A percentile compares a stretch with the other conserved stretches of the same genome.
These are phyloP conservation scores for Metallyticus violacea DNA, from an alignment of 2,888 invertebrate species.

Conservation along the genomic window DNA sequence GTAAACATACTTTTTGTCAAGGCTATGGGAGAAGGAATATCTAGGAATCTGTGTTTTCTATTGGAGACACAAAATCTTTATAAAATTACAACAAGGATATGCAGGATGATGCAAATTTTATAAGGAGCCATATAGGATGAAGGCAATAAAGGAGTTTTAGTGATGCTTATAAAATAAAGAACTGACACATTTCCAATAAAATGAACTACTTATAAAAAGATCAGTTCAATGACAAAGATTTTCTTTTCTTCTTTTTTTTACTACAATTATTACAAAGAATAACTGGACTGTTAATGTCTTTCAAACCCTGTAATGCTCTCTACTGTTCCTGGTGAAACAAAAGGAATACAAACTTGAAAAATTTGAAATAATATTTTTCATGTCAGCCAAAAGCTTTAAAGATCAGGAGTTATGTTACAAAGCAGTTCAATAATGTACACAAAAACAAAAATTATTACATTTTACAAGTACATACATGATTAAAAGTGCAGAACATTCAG, in stretches of 20 bases:
- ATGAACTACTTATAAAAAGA: not conserved
- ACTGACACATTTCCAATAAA: not conserved
- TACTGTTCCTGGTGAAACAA: slow-evolving; percentile 1
- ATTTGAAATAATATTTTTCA: not conserved
- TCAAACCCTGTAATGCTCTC: slow-evolving; percentile 13
- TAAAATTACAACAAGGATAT: not conserved
- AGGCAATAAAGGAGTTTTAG: not conserved
- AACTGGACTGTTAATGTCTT: not conserved
- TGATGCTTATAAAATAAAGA: not conserved
- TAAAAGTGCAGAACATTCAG: not conserved
- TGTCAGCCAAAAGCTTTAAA: not conserved
- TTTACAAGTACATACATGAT: not conserved
- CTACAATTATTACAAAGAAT: not conserved
- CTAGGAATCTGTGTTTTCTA: not conserved
- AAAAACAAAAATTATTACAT: not conserved
- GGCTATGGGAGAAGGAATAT: slow-evolving; percentile 19
- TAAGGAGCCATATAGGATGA: not conserved
- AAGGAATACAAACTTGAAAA: slow-evolving; percentile 11
- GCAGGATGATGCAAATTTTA: not conserved
- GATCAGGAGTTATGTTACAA: not conserved
- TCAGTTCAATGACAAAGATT: not conserved
- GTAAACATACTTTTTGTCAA: slow-evolving; percentile 26
- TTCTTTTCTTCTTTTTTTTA: not conserved
- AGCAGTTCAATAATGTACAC: not conserved
- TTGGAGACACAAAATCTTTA: not conserved